Percentiles rank a stretch among this genome's conserved stretches.
These are phyloP conservation scores for Tapirus terrestris DNA, from an alignment of 2,113 vertebrate species.

Conservation along the genomic window DNA sequence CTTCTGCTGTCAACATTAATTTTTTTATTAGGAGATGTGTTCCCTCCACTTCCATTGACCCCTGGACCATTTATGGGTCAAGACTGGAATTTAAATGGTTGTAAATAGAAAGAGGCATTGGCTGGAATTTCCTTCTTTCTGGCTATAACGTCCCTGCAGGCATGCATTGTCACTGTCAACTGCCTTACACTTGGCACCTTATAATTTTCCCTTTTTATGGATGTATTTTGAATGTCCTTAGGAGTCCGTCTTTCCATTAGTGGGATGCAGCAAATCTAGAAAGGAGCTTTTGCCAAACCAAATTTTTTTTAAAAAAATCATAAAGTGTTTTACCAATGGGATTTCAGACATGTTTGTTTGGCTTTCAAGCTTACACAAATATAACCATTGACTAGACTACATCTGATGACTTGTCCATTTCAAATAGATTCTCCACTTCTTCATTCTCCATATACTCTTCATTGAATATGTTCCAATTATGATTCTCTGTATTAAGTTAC, in stretches of 20 bases:
- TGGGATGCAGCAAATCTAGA: not conserved
- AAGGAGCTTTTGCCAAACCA: not conserved
- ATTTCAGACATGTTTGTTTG: slow-evolving; percentile 45
- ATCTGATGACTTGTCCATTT: not conserved
- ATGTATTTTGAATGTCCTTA: slow-evolving; percentile 25
- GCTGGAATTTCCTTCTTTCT: not conserved
- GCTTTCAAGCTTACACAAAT: not conserved
- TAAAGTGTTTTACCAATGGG: not conserved
- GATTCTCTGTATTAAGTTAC: not conserved
- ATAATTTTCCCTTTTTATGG: slow-evolving; percentile 20
- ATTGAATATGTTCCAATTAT: slow-evolving; percentile 19
- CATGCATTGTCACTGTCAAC: fast-evolving
- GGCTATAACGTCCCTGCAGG: not conserved
- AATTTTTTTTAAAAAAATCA: not conserved
- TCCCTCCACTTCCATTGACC: not conserved
- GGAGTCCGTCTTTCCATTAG: not conserved
- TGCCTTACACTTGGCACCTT: not conserved
- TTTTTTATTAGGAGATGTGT: not conserved
- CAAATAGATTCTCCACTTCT: not conserved
- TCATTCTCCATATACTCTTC: no score
- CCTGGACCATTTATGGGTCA: not conserved
- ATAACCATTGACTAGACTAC: not conserved
- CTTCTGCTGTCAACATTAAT: not conserved
- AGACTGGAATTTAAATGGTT: not conserved
- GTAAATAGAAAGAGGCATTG: no score